A percentile compares a stretch with the other conserved stretches of the same genome.
Conservation (phyloP, 2,888 invertebrate species). For the Scaptomyza reducta region DNA sequence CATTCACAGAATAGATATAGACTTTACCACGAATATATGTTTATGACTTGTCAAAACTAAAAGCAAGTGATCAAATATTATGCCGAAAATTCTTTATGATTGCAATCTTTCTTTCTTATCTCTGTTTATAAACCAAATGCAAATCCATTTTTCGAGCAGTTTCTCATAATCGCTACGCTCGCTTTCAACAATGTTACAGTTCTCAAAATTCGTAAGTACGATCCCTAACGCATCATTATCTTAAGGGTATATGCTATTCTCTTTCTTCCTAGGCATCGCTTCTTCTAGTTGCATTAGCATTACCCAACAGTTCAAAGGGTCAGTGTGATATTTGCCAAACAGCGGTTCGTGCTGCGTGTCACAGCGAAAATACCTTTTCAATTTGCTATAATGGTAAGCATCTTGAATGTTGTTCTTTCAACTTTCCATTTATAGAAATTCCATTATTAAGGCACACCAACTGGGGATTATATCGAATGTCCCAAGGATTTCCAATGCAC, state of each 20-base stretch:
- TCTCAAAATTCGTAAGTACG: conserved; percentile 18
- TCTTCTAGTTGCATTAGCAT: conserved; percentile 7
- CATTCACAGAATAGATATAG: background rate
- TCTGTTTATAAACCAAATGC: conserved; percentile 7
- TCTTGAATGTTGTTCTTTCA: background rate
- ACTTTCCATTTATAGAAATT: background rate
- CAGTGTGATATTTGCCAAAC: conserved; percentile 41
- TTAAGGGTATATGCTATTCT: background rate
- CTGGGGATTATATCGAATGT: conserved; percentile 34
- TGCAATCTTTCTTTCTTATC: conserved; percentile 11
- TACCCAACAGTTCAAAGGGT: conserved; percentile 9
- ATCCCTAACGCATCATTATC: background rate
- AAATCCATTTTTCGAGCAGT: conserved; percentile 8
- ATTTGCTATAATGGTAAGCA: conserved; percentile 43
- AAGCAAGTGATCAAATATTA: background rate
- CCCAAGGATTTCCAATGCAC: conserved; percentile 45
- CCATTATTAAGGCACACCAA: conserved; percentile 23
- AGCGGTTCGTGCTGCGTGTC: conserved; percentile 32
- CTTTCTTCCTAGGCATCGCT: conserved; percentile 5
- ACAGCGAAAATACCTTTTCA: conserved; percentile 42
- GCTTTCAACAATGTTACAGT: conserved; percentile 9
- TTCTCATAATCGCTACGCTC: background rate
- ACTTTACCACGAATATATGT: background rate
- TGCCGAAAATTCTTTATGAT: conserved; percentile 20
- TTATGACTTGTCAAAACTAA: conserved; percentile 12